Base-by-base conservation (phyloP, 2,888 invertebrate species). In the Ophion ventricosus region DNA sequence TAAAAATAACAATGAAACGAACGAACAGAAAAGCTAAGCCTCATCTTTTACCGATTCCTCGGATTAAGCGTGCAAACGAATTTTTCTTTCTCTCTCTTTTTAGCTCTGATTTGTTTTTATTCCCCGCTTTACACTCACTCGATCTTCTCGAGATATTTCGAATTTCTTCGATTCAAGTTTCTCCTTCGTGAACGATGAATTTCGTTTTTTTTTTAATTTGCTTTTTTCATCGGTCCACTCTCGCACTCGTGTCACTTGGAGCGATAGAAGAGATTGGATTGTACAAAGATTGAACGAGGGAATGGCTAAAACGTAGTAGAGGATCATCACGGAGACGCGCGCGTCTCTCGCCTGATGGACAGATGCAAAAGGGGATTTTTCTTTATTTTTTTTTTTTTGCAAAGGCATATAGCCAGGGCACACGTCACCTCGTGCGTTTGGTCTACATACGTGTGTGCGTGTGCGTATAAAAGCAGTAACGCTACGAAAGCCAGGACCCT, bases 351-450 rank as follows among this genome's bases (percentile, higher is more conserved):
- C 76, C 66, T 67, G 85, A 85, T 57, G 76, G 85, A 80, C 85
- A 85, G 85, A 85, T 85, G 85, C 85, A 80, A 73, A 67, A 76
- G 79, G 76, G 82, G 66, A 25, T 56, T 76, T 70, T 20, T 74
- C 61, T 82, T 84, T 82, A 70, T n/a, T 79, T 79, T 40, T 75
- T 69, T n/a, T 74, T 74, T 82, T 85, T 82, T 76, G 80, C 82
- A 66, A 80, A 63, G 72, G 84, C 82, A 82, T 26, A 76, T 72
- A 35, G 49, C 56, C 75, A 80, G 63, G 79, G 82, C 82, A 85
- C 84, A 85, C 84, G 84, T 85, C 84, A 85, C 76, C 82, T 63
- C 78, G 81, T 78, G 64, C 57, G 61, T 80, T 25, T 43, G 29
- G 26, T 79, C 1, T 66, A 11, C 25, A 67, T 70, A 25, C 61